These are phyloP conservation scores for Cebidichthys violaceus DNA, from an alignment of 2,113 vertebrate genomes.

Conservation along the genomic window DNA sequence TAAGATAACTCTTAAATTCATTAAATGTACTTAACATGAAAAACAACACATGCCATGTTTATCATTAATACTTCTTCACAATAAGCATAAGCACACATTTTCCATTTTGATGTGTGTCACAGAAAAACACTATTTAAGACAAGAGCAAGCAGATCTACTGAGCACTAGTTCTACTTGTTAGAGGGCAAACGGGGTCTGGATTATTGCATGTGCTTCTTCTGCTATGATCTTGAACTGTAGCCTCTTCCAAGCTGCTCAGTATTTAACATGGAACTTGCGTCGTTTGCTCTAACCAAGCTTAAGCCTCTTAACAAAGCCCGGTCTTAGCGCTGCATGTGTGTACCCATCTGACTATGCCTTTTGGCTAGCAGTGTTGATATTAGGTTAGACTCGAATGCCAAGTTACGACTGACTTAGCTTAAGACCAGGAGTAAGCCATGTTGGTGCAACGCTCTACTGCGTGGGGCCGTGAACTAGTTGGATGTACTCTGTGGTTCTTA, in stretches of 20 bases:
- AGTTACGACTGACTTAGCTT: neutral
- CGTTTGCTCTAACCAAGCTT: neutral
- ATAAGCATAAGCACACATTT: neutral
- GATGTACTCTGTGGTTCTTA: conserved; percentile 1
- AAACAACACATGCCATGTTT: neutral
- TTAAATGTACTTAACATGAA: neutral
- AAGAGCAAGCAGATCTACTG: neutral
- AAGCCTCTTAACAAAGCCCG: neutral
- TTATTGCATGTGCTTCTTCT: neutral
- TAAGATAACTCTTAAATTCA: neutral
- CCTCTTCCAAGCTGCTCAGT: neutral
- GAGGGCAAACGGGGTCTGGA: neutral
- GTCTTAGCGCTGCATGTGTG: neutral
- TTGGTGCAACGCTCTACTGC: neutral
- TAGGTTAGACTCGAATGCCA: neutral
- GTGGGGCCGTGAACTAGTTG: conserved; percentile 4
- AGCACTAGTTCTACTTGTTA: neutral
- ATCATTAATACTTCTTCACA: neutral
- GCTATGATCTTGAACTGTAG: neutral
- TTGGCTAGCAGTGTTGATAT: neutral
- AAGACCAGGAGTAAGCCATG: neutral
- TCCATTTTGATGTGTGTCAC: neutral
- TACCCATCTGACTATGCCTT: neutral
- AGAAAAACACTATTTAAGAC: neutral
- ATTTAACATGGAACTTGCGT: neutral